Evolutionary conservation across 2,888 invertebrate genomes (phyloP), one percentile per base, ranked within the genome.

Genomic region (Prenolepis imparis): DNA sequence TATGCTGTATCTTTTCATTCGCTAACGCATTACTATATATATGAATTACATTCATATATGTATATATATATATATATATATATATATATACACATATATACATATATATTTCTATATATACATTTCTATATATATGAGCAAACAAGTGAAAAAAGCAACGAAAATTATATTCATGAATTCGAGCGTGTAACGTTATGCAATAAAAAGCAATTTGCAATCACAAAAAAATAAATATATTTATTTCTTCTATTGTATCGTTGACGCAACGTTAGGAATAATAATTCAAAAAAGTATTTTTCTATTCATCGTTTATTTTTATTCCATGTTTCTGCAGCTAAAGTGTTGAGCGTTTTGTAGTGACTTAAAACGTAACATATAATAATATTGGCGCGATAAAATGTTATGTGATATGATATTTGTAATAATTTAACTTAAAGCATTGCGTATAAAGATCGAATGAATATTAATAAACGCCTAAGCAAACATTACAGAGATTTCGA

Each of bases 221-320:
- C 5, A 48, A 32, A 32, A 11, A 32, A 9, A 6, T 11, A n/a
- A 48, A 73, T 59, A 57, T 72, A 73, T 61, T 74, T 21, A 32
- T 61, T 59, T 15, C 18, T 57, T 24, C 1, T 28, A 28, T 28
- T n/a, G n/a, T 15, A 21, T 12, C 12, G n/a, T 15, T n/a, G 9
- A 28, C 15, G 61, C n/a, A 61, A 52, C 21, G 21, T 12, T 61
- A 57, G 0, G 11, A 63, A 44, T 44, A 44, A 74, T 74, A 74
- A 44, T 74, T 4, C 5, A 21, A 2, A 15, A 61, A 44, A 74
- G 15, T 39, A 12, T 74, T 72, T 24, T 11, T 57, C 12, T 2
- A 74, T 44, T 63, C 1, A 28, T 15, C 21, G 3, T 28, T 0
- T 21, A 44, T 74, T 41, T 21, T 32, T 61, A 63, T 63, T 32